Base-by-base conservation (phyloP, 2,888 invertebrate genomes). In the Drosophila borborema region DNA sequence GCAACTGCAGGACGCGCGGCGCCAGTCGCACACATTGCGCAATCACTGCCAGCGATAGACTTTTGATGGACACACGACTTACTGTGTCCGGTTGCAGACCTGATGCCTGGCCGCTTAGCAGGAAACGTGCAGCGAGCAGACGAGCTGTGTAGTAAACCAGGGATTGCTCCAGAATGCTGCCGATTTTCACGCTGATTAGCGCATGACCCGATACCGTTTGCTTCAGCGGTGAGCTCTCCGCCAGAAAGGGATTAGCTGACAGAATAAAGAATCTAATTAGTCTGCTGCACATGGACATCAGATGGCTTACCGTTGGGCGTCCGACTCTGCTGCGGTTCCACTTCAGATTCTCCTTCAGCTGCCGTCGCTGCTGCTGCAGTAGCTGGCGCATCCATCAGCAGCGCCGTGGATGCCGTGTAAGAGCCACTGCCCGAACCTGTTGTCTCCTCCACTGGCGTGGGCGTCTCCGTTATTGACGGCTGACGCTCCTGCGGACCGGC, bases 21-120 rank as follows among this genome's bases (percentile, higher is more conserved):
- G 95, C 95, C 31, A 98, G 91, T 45, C 95, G 95, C 41, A 98
- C 93, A 62, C 97, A 95, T 80, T 96, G 95, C 0, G 96, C 95
- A 28, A 99, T 92, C 90, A 98, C 98, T 62, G 95, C 95, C 23
- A 99, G 91, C 0, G 98, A 97, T 43, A 98, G 95, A 9, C 97
- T 96, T 93, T 99, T 98, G 1, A 98, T 97, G 67, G 98, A 98
- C 38, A 99, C 98, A 41, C 99, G 94, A 41, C 97, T 96, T 28
- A 94, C 94, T 92, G 95, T 95, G 91, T 98, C 98, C 2, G 96
- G 93, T 75, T 96, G 95, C 55, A 96, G 90, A 4, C 94, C 94
- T 8, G 95, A 95, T 36, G 93, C 91, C 58, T 81, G 82, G 3
- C 93, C 93, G 40, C 82, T 86, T 16, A 93, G 86, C 58, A 93